Evolutionary conservation across 2,888 invertebrate species (phyloP), one percentile per base, ranked within the genome.

Genomic region (Gonocerus acuteangulatus): DNA sequence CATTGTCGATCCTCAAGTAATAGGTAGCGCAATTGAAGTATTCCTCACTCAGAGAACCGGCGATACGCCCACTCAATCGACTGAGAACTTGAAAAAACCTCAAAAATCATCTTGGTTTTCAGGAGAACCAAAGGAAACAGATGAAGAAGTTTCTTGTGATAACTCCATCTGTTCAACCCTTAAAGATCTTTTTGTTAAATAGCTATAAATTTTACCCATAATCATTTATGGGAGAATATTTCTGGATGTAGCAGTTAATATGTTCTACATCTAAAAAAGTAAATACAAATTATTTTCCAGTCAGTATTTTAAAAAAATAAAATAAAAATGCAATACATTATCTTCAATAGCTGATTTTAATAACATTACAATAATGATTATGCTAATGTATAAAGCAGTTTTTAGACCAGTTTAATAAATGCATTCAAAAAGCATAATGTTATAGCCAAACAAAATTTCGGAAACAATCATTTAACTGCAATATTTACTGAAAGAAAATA

Each of bases 161-260:
- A 84, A 87, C 44, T 86, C 86, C 27, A 80, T 90, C 68, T 89
- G 89, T 76, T 84, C 89, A 66, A 87, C 89, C 48, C 77, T 90
- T 57, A 90, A 90, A 75, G 89, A 90, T 75, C 82, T 90, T 56
- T 90, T 90, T 74, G 89, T 89, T 72, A 90, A 90, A 82, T 86
- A 82, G 77, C 75, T 72, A 64, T 69, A 68, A 69, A 66, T 67
- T 47, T 48, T 64, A 23, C 57, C 64, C 62, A 48, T 64, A 39
- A 58, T 66, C 39, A 63, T 66, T 23, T 62, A 60, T 39, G 66
- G 66, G 52, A 48, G 60, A 27, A 60, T 63, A 42, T 64, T 66
- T 44, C 15, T 66, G 9, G 64, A 66, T 48, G 57, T 64, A 19
- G 61, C 54, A 42, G 66, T 66, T 16, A 61, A 62, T 15, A 65